These are phyloP conservation scores for Nasua narica DNA, from an alignment of 2,797 vertebrate genomes.

Conservation along the genomic window DNA sequence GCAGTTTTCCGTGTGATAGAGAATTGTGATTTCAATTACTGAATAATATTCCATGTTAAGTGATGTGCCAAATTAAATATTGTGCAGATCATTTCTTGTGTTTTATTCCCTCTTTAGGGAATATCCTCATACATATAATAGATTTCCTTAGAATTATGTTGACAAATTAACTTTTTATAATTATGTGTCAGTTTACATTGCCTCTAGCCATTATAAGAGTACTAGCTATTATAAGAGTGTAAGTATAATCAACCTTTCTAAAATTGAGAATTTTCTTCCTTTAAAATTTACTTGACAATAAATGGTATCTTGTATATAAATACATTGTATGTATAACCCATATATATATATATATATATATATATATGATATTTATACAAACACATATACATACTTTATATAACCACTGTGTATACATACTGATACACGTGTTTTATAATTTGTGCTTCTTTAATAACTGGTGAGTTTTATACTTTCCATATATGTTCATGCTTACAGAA, in stretches of 20 bases:
- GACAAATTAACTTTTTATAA: not conserved
- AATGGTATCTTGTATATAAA: not conserved
- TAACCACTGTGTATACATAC: not conserved
- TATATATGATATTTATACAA: not conserved
- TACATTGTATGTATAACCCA: not conserved
- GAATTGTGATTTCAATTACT: not conserved
- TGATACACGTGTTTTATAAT: not conserved
- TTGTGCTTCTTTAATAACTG: conserved; percentile 9
- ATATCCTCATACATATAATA: not conserved
- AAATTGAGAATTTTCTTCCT: conserved; percentile 26
- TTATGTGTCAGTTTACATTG: not conserved
- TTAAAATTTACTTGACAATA: conserved; percentile 20
- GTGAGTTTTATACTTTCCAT: not conserved
- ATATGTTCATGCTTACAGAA: not conserved
- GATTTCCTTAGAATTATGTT: conserved; percentile 12
- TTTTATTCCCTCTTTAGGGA: conserved; percentile 6
- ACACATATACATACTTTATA: not conserved
- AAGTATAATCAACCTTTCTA: not conserved
- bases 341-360: not conserved
- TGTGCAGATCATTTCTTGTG: not conserved
- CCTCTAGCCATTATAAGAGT: not conserved
- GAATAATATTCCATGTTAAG: not conserved
- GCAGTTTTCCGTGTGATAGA: not conserved
- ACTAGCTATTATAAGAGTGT: not conserved
- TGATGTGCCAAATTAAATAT: not conserved